Evolutionary conservation across 2,888 invertebrate genomes (phyloP).

Genomic region (Julus scandinavius): DNA sequence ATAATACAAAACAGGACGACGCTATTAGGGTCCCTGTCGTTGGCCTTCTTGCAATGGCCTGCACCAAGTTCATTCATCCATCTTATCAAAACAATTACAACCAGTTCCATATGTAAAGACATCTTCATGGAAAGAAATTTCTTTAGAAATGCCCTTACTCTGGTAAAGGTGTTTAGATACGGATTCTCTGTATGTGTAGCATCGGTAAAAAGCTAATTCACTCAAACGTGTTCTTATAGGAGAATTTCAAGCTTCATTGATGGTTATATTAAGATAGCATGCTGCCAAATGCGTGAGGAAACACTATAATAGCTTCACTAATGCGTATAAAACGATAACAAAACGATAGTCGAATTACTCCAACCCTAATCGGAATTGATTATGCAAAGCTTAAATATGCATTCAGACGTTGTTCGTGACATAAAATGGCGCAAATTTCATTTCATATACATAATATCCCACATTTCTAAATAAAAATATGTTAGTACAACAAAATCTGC

Average conservation of each 20-base stretch:
- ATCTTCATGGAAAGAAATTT: no score
- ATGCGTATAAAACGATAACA: slow-evolving; percentile 13
- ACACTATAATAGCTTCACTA: slow-evolving; percentile 4
- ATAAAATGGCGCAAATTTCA: no score
- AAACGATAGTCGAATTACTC: not conserved
- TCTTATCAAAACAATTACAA: no score
- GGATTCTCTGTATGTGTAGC: no score
- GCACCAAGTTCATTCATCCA: no score
- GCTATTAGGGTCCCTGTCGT: not conserved
- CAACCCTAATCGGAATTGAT: not conserved
- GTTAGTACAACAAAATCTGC: not conserved
- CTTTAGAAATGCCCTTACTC: no score
- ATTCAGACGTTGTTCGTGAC: no score
- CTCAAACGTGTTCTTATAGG: not conserved
- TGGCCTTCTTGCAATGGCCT: not conserved
- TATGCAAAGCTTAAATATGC: not conserved
- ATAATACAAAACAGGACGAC: not conserved
- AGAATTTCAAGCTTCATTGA: not conserved
- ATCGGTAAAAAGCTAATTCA: not conserved
- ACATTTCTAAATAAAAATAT: no score
- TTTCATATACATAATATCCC: no score
- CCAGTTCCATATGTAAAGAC: no score
- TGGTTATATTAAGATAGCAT: not conserved
- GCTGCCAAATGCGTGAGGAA: not conserved
- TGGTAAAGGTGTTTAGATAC: no score